phyloP scores from a whole-genome alignment of 2,888 invertebrate species.

The Parapristionchus giblindavisi region DNA sequence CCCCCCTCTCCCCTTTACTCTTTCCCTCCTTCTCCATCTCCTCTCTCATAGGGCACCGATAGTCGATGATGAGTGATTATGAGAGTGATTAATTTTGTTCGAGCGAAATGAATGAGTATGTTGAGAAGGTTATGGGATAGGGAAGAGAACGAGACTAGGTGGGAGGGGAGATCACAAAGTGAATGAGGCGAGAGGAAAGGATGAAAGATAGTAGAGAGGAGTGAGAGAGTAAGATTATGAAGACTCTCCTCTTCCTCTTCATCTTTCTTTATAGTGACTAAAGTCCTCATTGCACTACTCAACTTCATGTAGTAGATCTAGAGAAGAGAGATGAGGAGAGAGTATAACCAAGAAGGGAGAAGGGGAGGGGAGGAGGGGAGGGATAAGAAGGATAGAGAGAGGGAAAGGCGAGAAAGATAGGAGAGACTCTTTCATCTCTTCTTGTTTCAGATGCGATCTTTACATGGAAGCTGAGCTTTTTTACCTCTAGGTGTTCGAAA shows the following conservation, averaged over 20 bases:
- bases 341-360: not conserved
- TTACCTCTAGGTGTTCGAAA: too few species aligned
- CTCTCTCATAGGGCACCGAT: not conserved
- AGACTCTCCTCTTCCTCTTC: too few species aligned
- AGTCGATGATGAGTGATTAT: not conserved
- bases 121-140: not conserved
- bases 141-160: not conserved
- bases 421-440: not conserved
- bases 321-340: not conserved
- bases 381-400: not conserved
- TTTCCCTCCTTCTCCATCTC: not conserved
- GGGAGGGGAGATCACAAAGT: not conserved
- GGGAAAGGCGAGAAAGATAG: constrained; percentile 9
- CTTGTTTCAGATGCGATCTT: too few species aligned
- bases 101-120: not conserved
- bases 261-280: too few species aligned
- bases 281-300: too few species aligned
- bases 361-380: not conserved
- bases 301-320: too few species aligned
- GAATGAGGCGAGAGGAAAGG: not conserved
- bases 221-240: not conserved
- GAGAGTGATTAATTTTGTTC: not conserved
- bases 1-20: not conserved
- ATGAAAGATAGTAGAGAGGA: not conserved
- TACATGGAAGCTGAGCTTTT: too few species aligned